Conservation (phyloP, 1,140 invertebrate species). For the Uloborus diversus region DNA sequence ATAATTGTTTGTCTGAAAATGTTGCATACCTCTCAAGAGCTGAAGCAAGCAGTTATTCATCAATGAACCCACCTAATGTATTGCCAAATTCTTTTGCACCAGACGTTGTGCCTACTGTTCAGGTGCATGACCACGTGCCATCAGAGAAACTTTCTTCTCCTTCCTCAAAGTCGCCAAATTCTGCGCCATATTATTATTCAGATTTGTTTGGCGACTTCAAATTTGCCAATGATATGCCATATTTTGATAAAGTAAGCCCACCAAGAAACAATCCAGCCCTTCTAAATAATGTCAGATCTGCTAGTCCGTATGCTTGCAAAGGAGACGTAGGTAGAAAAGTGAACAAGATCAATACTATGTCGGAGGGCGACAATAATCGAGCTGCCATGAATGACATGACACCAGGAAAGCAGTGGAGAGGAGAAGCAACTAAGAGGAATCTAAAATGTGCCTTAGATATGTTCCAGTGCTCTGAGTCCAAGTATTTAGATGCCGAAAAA, state of each 20-base stretch:
- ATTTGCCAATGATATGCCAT: slow-evolving; percentile 34
- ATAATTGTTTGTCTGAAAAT: slow-evolving; percentile 32
- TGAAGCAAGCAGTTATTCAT: neutral
- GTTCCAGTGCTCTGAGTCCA: slow-evolving; percentile 45
- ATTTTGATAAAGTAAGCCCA: slow-evolving; percentile 52
- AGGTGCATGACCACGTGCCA: slow-evolving; percentile 15
- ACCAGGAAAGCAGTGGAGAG: neutral
- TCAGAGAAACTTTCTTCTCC: slow-evolving; percentile 29
- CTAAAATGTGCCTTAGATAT: slow-evolving; percentile 34
- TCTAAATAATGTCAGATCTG: slow-evolving; percentile 48
- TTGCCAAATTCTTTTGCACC: slow-evolving; percentile 25
- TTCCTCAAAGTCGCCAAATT: slow-evolving; percentile 33
- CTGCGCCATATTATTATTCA: slow-evolving; percentile 86
- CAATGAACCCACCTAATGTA: neutral
- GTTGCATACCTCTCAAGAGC: slow-evolving; percentile 17
- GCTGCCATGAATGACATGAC: slow-evolving; percentile 16
- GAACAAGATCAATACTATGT: slow-evolving; percentile 73
- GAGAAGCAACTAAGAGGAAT: slow-evolving; percentile 19
- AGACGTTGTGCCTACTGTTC: slow-evolving; percentile 36
- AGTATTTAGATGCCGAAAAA: slow-evolving; percentile 59
- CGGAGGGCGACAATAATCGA: neutral
- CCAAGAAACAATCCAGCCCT: slow-evolving; percentile 26
- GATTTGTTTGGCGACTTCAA: slow-evolving; percentile 69
- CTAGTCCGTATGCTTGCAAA: slow-evolving; percentile 28
- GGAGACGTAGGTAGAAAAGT: slow-evolving; percentile 78